A percentile compares a stretch with the other conserved stretches of the same genome.
phyloP scores from a whole-genome alignment of 2,113 vertebrate genomes.

The Boleophthalmus pectinirostris region DNA sequence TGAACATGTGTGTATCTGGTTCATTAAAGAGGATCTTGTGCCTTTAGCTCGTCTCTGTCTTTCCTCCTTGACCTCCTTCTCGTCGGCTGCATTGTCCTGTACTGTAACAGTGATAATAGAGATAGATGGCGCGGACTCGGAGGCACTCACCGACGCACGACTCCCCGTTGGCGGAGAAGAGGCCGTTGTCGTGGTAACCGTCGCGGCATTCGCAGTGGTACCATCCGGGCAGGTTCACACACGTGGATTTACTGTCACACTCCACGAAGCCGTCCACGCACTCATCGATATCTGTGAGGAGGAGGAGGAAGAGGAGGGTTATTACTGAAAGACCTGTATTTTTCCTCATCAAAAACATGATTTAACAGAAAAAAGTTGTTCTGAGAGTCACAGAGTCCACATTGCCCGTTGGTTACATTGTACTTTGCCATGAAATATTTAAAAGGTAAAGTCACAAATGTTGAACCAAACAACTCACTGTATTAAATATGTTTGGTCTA shows the following conservation, averaged over 20 bases:
- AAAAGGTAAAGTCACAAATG: too few species aligned
- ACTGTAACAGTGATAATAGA: not conserved
- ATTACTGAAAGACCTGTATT: too few species aligned
- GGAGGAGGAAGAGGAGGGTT: slow-evolving; percentile 2
- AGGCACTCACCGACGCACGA: slow-evolving; percentile 92
- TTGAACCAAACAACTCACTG: too few species aligned
- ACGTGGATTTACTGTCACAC: slow-evolving; percentile 93
- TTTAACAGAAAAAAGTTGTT: too few species aligned
- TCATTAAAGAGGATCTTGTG: too few species aligned
- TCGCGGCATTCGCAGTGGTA: slow-evolving; percentile 98
- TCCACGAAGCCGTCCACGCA: slow-evolving; percentile 94
- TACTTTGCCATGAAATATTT: too few species aligned
- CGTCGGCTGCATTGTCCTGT: not conserved
- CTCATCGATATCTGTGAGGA: slow-evolving; percentile 90
- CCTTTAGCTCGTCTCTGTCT: not conserved
- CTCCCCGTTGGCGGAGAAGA: slow-evolving; percentile 91
- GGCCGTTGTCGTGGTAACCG: slow-evolving; percentile 97
- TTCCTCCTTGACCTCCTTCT: not conserved
- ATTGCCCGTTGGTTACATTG: too few species aligned
- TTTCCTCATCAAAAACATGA: too few species aligned
- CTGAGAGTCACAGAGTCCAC: too few species aligned
- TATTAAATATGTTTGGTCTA: too few species aligned
- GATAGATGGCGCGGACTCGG: not conserved
- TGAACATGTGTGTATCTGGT: too few species aligned
- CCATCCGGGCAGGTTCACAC: slow-evolving; percentile 98